phyloP scores from a whole-genome alignment of 2,113 vertebrate species.

The Sinocyclocheilus rhinocerous region DNA sequence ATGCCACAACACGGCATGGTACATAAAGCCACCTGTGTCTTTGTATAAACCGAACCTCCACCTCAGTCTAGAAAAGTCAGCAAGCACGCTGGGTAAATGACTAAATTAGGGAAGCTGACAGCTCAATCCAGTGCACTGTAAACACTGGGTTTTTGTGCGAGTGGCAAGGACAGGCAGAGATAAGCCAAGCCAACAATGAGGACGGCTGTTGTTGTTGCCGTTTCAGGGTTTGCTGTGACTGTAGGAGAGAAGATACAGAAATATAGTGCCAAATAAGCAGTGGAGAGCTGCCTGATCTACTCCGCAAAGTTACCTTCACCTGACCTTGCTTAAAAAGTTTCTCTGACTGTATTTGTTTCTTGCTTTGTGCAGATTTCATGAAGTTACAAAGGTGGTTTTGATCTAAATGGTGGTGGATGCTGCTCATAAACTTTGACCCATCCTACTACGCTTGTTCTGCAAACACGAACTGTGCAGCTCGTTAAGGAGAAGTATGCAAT shows the following conservation, averaged over 20 bases:
- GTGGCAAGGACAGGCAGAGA: constrained; percentile 28
- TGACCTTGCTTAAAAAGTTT: constrained; percentile 17
- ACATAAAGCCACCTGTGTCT: constrained; percentile 21
- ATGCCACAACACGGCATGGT: constrained; percentile 5
- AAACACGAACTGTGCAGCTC: too few species aligned
- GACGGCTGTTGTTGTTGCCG: constrained; percentile 21
- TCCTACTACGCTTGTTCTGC: too few species aligned
- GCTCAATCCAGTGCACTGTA: constrained; percentile 25
- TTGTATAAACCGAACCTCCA: constrained; percentile 5
- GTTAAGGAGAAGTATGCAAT: too few species aligned
- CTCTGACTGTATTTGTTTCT: neutral
- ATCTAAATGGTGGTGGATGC: too few species aligned
- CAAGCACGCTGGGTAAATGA: constrained; percentile 25
- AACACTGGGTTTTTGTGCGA: constrained; percentile 14
- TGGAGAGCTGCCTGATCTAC: constrained; percentile 16
- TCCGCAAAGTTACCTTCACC: constrained; percentile 1
- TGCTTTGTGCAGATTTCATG: neutral
- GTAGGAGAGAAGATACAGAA: constrained; percentile 19
- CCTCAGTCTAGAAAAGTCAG: constrained; percentile 22
- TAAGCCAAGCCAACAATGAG: constrained; percentile 32
- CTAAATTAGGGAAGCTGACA: constrained; percentile 29
- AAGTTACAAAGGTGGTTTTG: neutral
- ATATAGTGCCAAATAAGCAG: neutral
- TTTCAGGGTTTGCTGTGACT: constrained; percentile 32
- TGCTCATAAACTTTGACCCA: too few species aligned